Conservation (phyloP, 2,888 invertebrate genomes). For the Dasysyrphus tricinctus region DNA sequence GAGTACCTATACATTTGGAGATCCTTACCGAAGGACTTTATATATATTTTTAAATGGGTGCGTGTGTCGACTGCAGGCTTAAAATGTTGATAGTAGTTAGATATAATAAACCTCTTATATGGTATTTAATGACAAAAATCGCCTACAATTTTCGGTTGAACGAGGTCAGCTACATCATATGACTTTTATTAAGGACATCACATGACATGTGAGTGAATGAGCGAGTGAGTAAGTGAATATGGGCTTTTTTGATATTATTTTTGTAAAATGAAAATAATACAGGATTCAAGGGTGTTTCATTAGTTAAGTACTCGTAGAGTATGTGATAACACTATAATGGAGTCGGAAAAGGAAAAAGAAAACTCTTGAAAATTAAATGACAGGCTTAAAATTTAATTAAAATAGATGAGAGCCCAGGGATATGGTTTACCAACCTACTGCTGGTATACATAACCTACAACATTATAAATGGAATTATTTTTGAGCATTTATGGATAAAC, state of each 20-base stretch:
- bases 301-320: constrained; percentile 38
- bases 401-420: constrained; percentile 21
- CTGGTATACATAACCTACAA: not conserved
- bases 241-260: not conserved
- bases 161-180: constrained; percentile 5
- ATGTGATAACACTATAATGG: constrained; percentile 40
- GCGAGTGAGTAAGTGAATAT: constrained; percentile 1
- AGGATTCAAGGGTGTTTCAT: constrained; percentile 41
- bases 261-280: not conserved
- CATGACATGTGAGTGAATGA: not conserved
- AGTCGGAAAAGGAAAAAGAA: not conserved
- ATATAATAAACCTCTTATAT: not conserved
- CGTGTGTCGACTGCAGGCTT: not conserved
- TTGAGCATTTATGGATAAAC: not conserved
- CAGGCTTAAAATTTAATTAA: constrained; percentile 60
- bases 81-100: not conserved
- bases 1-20: not conserved
- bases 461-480: not conserved
- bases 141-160: constrained; percentile 15
- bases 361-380: constrained; percentile 20
- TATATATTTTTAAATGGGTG: not conserved
- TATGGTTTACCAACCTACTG: not conserved
- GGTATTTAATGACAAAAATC: constrained; percentile 17
- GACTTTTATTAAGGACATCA: not conserved
- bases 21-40: not conserved